Conservation (phyloP, 2,888 invertebrate species). For the Stomorhina lunata region DNA sequence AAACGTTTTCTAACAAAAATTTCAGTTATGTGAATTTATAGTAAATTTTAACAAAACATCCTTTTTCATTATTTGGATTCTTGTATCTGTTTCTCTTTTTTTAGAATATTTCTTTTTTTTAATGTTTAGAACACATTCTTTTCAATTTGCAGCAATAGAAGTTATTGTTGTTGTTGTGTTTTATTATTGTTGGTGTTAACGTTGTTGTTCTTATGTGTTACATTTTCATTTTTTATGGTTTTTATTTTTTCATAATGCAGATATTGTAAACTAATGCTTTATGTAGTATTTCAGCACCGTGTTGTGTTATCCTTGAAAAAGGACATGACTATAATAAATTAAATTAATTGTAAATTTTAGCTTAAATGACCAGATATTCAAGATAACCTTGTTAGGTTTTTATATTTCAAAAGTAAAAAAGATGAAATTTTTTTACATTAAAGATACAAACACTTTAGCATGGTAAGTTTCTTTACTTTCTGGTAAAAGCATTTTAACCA, state of each 20-base stretch:
- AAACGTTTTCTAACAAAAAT: constrained; percentile 63
- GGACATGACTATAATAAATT: no score
- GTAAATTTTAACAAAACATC: constrained; percentile 62
- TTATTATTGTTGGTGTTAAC: constrained; percentile 15
- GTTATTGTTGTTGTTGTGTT: constrained; percentile 28
- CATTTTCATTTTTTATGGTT: background rate
- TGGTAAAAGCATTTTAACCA: background rate
- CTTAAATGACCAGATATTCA: no score
- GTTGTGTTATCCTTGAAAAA: no score
- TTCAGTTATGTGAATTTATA: constrained; percentile 65
- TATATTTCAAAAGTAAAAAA: background rate
- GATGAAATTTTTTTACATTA: background rate
- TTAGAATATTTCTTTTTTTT: background rate
- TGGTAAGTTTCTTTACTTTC: background rate
- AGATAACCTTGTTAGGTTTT: no score
- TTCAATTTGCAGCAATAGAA: constrained; percentile 51
- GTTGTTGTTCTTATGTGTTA: constrained; percentile 37
- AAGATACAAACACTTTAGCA: background rate
- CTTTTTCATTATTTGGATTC: constrained; percentile 58
- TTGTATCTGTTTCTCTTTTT: constrained; percentile 23
- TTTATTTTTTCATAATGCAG: constrained; percentile 48
- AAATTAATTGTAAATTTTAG: no score
- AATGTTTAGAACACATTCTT: constrained; percentile 36
- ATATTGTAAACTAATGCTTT: constrained; percentile 49
- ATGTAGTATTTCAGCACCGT: constrained; percentile 49